A percentile compares a stretch with the other conserved stretches of the same genome.
These are phyloP conservation scores for Rhineura floridana DNA, from an alignment of 2,113 vertebrate species.

Conservation along the genomic window DNA sequence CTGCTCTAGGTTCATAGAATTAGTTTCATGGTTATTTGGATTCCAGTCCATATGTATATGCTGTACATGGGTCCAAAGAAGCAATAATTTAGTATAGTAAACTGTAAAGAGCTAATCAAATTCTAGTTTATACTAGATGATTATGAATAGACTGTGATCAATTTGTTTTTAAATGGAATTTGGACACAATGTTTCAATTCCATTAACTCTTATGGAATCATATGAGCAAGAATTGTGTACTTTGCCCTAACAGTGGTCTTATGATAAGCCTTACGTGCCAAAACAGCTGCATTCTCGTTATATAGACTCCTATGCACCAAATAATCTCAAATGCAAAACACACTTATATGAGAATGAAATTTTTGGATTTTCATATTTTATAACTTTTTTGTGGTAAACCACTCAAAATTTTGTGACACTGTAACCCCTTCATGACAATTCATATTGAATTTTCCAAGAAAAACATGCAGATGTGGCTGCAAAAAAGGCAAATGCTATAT, in stretches of 20 bases:
- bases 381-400: background rate
- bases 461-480: background rate
- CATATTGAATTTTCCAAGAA: background rate
- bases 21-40: background rate
- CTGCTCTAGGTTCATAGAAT: background rate
- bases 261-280: background rate
- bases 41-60: background rate
- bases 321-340: background rate
- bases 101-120: background rate
- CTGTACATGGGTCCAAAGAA: background rate
- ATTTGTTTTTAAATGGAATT: background rate
- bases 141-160: background rate
- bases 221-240: background rate
- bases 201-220: background rate
- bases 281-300: background rate
- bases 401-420: background rate
- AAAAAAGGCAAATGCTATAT: too few species aligned
- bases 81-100: background rate
- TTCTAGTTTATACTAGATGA: background rate
- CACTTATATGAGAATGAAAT: background rate
- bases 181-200: background rate
- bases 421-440: background rate
- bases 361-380: background rate
- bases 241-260: background rate
- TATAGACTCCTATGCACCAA: background rate